Base-by-base conservation (phyloP, 2,888 invertebrate species). In the Polydrusus pterygomalis region DNA sequence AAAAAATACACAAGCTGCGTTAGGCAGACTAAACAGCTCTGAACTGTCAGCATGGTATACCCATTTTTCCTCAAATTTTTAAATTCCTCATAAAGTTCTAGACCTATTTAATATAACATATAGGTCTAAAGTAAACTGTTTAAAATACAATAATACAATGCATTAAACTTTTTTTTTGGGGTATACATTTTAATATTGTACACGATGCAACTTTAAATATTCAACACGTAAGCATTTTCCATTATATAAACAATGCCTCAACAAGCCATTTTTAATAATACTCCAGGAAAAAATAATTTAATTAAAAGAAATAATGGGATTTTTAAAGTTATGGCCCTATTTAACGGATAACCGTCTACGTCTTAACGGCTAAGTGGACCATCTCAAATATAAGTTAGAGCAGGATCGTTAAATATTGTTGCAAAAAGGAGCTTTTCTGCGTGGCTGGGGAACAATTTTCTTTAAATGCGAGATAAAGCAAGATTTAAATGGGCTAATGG, bases 341-440 rank as follows among this genome's bases (percentile, higher is more conserved):
- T 51, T 20, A 6, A 51, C 20, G 49, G 18, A 1, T 18, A 20
- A 51, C n/a, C 7, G 15, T 47, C 47, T n/a, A 15, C 49, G 2
- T 51, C 18, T 51, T 38, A 84, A 83, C 81, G 84, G 82, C 80
- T 81, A 81, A 81, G 82, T 82, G 84, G 84, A 81, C 84, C 85
- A 82, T 84, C 85, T 81, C 81, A 78, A 84, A 86, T 86, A 85
- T 85, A 86, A 86, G 86, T 86, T 86, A 86, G 85, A 82, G 80
- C 79, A 80, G 85, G 83, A 83, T 83, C 84, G 86, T 85, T 86
- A 85, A 86, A 86, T 85, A 85, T 85, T 84, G 84, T 83, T 84
- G 82, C 81, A 80, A 83, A 84, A 81, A 82, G 81, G 80, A 81
- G 78, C 83, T 82, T n/a, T 83, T 80, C 64, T 45, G 63, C 63